Evolutionary conservation across 2,888 invertebrate species (phyloP), one percentile per base, ranked within the genome.

Genomic region (Plebejus anna): DNA sequence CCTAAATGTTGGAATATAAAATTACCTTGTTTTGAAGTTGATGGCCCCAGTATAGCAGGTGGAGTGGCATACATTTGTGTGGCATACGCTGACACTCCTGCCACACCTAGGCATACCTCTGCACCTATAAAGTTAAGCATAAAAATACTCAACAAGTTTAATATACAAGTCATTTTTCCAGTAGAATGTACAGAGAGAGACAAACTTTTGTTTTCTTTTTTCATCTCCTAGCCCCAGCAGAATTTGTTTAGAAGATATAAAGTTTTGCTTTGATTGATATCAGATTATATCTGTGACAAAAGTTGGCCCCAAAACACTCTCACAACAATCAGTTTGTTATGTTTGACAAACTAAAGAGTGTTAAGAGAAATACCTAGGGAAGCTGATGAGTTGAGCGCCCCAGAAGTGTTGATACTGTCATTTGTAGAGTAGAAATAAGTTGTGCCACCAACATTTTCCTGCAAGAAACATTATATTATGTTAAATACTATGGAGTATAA

Each of bases 391-490:
- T 87, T 92, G 76, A 90, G 85, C 13, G 83, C 85, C 22, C 87
- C 91, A 16, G 92, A 89, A 77, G 92, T 87, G 81, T 93, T 92
- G 79, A 92, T 85, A 79, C 90, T 89, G 83, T 94, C 95, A 71
- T 89, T 92, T 79, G 96, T 95, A 59, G 96, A 95, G 89, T 98
- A 99, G 90, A 98, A 99, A 89, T 98, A 99, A 75, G 98, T 98
- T 22, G 98, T 98, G 42, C 98, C 98, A 77, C 98, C 98, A 79
- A 98, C 97, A 94, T 97, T 98, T 90, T 98, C 98, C 96, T 98
- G 94, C 76, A 90, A 91, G 83, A 80, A 75, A 82, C 32, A 36
- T 66, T 32, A 32, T 32, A 32, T 32, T 32, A 13, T 22, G 28
- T 66, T 32, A 66, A 4, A 3, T 9, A 61, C 7, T 42, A 42